phyloP scores from a whole-genome alignment of 2,888 invertebrate species.

The Drosophila niveifrons region DNA sequence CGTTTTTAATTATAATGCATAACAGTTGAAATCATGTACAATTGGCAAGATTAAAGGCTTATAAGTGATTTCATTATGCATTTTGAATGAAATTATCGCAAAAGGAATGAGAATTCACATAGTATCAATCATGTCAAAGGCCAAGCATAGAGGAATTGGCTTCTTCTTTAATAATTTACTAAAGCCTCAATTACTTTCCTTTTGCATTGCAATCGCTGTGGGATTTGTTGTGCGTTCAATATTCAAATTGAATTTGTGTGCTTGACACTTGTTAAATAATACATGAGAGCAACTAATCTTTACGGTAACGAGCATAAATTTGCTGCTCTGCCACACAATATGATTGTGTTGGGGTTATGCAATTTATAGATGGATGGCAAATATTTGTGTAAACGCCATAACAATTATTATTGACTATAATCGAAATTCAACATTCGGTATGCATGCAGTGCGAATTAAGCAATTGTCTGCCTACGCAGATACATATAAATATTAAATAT shows the following conservation, averaged over 20 bases:
- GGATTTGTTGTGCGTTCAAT: neutral
- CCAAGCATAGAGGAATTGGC: neutral
- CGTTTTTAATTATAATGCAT: constrained; percentile 34
- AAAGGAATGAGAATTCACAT: neutral
- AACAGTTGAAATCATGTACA: constrained; percentile 1
- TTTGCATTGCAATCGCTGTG: neutral
- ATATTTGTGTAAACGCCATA: constrained; percentile 56
- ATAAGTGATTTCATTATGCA: neutral
- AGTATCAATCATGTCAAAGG: neutral
- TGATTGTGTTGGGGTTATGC: constrained; percentile 14
- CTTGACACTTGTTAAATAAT: constrained; percentile 10
- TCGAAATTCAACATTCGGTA: constrained; percentile 33
- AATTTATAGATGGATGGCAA: constrained; percentile 48
- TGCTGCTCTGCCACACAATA: constrained; percentile 3
- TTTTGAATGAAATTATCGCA: neutral
- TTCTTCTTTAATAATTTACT: neutral
- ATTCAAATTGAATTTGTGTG: neutral
- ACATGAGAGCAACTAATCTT: neutral
- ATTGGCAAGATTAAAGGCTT: neutral
- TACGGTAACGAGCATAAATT: constrained; percentile 18
- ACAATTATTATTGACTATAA: constrained; percentile 62
- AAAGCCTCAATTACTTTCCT: constrained; percentile 5
- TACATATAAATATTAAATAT: constrained; percentile 73
- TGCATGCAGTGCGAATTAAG: constrained; percentile 51
- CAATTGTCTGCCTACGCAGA: constrained; percentile 43